Evolutionary conservation across 2,797 vertebrate genomes (phyloP).

Genomic region (Tokudaia muenninki): DNA sequence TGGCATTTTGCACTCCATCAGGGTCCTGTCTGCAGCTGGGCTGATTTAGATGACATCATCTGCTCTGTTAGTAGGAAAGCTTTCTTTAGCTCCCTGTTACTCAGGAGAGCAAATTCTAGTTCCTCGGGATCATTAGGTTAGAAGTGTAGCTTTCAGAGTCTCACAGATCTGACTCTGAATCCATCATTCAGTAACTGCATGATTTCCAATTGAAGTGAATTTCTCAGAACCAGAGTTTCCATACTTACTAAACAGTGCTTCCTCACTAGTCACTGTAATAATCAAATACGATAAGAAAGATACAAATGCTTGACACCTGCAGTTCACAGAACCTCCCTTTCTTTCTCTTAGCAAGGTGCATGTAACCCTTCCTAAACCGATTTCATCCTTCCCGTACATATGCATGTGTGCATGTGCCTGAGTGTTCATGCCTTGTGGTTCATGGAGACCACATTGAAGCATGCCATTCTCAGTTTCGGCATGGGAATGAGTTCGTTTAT

Average conservation of each 20-base stretch:
- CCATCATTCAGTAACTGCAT: not conserved
- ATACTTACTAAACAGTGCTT: not conserved
- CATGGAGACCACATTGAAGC: not conserved
- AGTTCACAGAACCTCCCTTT: not conserved
- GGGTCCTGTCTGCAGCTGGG: not conserved
- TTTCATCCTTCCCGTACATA: not conserved
- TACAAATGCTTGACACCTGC: not conserved
- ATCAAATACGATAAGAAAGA: not conserved
- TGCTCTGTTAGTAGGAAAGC: not conserved
- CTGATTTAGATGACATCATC: not conserved
- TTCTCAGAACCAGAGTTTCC: constrained; percentile 30
- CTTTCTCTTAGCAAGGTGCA: not conserved
- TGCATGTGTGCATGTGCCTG: not conserved
- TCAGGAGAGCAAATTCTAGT: not conserved
- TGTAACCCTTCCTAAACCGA: not conserved
- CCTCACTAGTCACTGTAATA: constrained; percentile 2
- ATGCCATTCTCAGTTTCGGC: not conserved
- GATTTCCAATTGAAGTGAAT: not conserved
- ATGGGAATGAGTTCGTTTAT: not conserved
- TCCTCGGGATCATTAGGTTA: not conserved
- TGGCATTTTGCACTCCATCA: not conserved
- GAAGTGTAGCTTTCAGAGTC: not conserved
- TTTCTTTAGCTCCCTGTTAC: not conserved
- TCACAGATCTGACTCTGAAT: not conserved
- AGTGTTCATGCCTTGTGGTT: not conserved